Percentiles rank a stretch among this genome's conserved stretches.
Conservation (phyloP, 2,113 vertebrate species). For the Mastomys coucha region DNA sequence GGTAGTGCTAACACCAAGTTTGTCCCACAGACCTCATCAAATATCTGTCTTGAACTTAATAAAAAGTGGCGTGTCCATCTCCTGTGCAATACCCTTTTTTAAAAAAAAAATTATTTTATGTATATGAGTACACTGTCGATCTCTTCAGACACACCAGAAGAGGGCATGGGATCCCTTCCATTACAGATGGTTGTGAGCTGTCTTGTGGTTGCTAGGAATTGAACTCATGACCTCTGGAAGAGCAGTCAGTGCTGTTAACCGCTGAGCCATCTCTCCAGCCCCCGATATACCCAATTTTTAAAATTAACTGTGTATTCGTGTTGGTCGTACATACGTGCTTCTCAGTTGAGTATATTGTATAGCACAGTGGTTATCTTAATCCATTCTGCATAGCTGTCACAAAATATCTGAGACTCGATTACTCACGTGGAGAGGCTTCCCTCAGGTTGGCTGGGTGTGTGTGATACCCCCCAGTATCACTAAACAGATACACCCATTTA, state of each 20-base stretch:
- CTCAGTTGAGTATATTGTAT: constrained; percentile 9
- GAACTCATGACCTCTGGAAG: no score
- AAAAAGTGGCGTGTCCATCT: constrained; percentile 16
- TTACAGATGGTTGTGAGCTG: no score
- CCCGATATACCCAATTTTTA: constrained; percentile 44
- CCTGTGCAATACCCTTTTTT: no score
- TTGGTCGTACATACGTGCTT: neutral
- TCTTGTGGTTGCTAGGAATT: no score
- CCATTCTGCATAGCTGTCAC: neutral
- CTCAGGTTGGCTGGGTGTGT: neutral
- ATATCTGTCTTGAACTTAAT: neutral
- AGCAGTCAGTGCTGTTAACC: no score
- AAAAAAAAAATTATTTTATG: no score
- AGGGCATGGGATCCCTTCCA: no score
- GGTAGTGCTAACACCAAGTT: neutral
- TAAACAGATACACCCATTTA: neutral
- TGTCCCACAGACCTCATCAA: neutral
- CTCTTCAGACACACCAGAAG: no score
- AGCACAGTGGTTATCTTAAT: neutral
- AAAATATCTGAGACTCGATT: neutral
- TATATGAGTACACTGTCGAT: no score
- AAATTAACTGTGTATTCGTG: neutral
- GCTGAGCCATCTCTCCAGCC: no score
- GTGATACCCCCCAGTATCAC: neutral
- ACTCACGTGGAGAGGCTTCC: neutral